Conservation (phyloP, 2,113 vertebrate species). For the Spea multiplicata region DNA sequence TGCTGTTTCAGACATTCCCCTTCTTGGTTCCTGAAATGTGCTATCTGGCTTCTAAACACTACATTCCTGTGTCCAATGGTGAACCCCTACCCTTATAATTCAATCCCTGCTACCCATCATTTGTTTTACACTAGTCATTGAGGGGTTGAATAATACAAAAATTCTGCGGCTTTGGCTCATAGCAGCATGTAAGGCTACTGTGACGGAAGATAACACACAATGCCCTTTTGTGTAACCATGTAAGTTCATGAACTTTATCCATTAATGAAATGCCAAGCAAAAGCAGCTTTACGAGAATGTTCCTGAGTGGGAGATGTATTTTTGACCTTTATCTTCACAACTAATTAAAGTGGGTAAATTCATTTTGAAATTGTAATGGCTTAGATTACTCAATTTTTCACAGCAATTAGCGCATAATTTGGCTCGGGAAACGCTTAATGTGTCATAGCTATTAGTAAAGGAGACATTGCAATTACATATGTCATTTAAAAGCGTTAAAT, state of each 20-base stretch:
- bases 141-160: no score
- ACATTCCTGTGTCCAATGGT: no score
- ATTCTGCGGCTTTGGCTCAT: no score
- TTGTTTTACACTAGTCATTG: no score
- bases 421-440: background rate
- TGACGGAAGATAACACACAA: no score
- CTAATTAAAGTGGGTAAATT: slow-evolving; percentile 25
- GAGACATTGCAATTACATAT: no score
- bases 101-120: no score
- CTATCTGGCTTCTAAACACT: no score
- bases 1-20: no score
- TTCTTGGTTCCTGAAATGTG: no score
- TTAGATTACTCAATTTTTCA: slow-evolving; percentile 48
- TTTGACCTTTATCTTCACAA: slow-evolving; percentile 46
- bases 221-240: background rate
- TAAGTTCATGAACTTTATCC: background rate
- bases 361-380: slow-evolving; percentile 46
- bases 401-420: slow-evolving; percentile 25
- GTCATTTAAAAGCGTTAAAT: background rate
- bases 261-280: background rate
- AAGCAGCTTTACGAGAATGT: background rate
- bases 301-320: background rate
- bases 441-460: background rate
- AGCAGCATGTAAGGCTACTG: no score
- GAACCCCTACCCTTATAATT: no score